These are phyloP conservation scores for Anisognathus igniventris DNA, from an alignment of 2,797 vertebrate species.

Conservation along the genomic window DNA sequence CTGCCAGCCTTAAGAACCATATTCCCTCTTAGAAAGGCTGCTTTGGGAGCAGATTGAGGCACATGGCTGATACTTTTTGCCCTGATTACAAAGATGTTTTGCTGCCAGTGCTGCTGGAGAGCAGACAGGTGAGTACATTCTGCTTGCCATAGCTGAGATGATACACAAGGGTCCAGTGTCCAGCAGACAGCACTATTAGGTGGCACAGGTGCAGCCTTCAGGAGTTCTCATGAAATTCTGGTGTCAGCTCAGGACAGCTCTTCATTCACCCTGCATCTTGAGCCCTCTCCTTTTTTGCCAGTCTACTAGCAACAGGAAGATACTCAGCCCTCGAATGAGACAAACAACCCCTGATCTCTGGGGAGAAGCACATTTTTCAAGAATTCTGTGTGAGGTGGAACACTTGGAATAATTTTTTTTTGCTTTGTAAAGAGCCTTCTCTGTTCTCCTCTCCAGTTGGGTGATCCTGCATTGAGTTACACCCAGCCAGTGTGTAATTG, in stretches of 20 bases:
- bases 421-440: not conserved
- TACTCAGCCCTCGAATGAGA: not conserved
- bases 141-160: not conserved
- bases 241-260: not conserved
- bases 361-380: conserved; percentile 27
- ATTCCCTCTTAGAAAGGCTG: not conserved
- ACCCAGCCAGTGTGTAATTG: conserved; percentile 46
- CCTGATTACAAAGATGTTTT: not conserved
- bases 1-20: not conserved
- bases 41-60: not conserved
- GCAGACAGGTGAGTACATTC: not conserved
- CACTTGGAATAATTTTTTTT: not conserved
- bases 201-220: not conserved
- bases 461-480: conserved; percentile 21
- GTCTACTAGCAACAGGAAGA: not conserved
- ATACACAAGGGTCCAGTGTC: not conserved
- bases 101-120: not conserved
- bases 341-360: not conserved
- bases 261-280: not conserved
- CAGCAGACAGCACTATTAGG: not conserved
- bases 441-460: conserved; percentile 15
- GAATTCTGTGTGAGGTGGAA: conserved; percentile 40
- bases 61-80: not conserved
- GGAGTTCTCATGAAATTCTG: not conserved
- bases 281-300: not conserved